These are phyloP conservation scores for Quadriops clusia DNA, from an alignment of 2,888 invertebrate genomes.

Conservation along the genomic window DNA sequence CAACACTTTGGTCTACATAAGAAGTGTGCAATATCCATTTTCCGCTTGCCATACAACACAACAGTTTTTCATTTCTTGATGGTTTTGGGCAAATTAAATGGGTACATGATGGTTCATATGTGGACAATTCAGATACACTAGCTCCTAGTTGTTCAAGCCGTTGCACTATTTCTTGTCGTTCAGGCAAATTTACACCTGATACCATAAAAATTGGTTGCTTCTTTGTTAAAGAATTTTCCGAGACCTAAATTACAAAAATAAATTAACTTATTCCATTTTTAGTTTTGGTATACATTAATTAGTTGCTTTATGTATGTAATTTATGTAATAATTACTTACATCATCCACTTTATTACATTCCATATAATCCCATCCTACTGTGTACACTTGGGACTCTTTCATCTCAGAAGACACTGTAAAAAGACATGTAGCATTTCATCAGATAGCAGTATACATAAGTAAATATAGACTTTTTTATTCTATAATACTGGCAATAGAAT, in stretches of 20 bases:
- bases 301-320: background rate
- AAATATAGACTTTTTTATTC: too few relatives aligned
- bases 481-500: too few relatives aligned
- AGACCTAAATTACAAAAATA: background rate
- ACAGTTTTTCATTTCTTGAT: slow-evolving; percentile 74
- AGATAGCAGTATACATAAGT: too few relatives aligned
- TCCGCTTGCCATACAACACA: slow-evolving; percentile 77
- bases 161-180: slow-evolving; percentile 17
- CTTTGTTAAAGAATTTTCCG: background rate
- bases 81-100: slow-evolving; percentile 69
- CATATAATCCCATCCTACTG: slow-evolving; percentile 53
- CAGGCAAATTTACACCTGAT: slow-evolving; percentile 25
- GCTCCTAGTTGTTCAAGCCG: slow-evolving; percentile 43
- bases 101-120: slow-evolving; percentile 53
- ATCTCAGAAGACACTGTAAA: slow-evolving; percentile 16
- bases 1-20: slow-evolving; percentile 58
- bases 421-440: too few relatives aligned
- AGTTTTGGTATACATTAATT: slow-evolving; percentile 1
- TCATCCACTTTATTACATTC: slow-evolving; percentile 4
- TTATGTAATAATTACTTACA: slow-evolving; percentile 1
- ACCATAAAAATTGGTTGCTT: slow-evolving; percentile 26
- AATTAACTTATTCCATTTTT: too few relatives aligned
- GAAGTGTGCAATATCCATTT: slow-evolving; percentile 78
- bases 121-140: slow-evolving; percentile 41
- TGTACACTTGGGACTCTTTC: slow-evolving; percentile 48